Base-by-base conservation (phyloP, 2,113 vertebrate genomes). In the Ploceus nigricollis region DNA sequence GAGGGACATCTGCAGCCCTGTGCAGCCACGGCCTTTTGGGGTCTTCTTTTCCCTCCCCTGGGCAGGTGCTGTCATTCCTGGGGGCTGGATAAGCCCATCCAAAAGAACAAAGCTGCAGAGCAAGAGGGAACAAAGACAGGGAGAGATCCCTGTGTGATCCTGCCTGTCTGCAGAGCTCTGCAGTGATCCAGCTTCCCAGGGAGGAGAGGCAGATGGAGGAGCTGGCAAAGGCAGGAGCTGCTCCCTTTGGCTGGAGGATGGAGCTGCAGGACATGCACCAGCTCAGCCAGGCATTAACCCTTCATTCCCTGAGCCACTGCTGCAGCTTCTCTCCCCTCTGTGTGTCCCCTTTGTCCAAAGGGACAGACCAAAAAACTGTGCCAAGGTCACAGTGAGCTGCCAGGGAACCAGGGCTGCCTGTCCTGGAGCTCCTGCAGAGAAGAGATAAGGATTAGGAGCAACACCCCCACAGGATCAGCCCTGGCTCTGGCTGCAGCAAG, bases 401-500 rank as follows among this genome's bases (percentile, higher is more conserved):
- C 39, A 71, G 65, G 68, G 58, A 58, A 0, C 18, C 31, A 11
- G 60, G 51, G 44, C 77, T 89, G 58, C 58, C 66, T 45, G 47
- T 48, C 47, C 66, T 15, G 23, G 11, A 21, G 60, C 86, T 76
- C 24, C 51, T 14, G 79, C 5, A 8, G 12, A 0, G 9, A 7
- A 1, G 30, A 40, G 60, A 70, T 7, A 15, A 78, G 70, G 9
- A 0, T 21, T 16, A 23, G 31, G 44, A 63, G 4, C 31, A 45
- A 2, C 10, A 15, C 20, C 25, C 56, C 31, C 9, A 3, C 4
- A 35, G 31, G 31, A 48, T 10, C 72, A n/a, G 54, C 69, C 15
- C 1, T 5, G 3, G 19, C 82, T 50, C 7, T 0, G 15, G 13
- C 73, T 83, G 50, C 77, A 27, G 0, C 1, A 6, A 33, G 68